A percentile compares a stretch with the other conserved stretches of the same genome.
phyloP scores from a whole-genome alignment of 2,888 invertebrate species.

The Cerceris rybyensis region DNA sequence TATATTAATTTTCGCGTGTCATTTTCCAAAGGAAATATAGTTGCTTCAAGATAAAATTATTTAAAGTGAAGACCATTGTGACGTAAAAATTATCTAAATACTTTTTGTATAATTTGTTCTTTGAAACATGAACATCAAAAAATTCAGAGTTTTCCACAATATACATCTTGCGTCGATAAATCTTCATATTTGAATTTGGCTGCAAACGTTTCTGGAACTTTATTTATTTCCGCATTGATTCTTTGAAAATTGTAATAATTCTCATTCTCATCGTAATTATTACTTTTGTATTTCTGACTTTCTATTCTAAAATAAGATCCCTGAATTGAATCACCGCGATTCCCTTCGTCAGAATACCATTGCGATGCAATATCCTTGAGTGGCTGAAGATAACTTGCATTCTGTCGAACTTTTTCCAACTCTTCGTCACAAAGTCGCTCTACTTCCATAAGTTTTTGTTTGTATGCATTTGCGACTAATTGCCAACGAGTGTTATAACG shows the following conservation, averaged over 20 bases:
- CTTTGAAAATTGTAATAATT: constrained; percentile 33
- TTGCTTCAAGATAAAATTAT: too few species aligned
- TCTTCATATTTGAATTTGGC: constrained; percentile 58
- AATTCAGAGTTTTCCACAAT: constrained; percentile 1
- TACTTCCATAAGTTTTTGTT: constrained; percentile 78
- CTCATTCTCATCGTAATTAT: neutral
- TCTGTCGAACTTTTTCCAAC: constrained; percentile 78
- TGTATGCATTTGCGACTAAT: constrained; percentile 79
- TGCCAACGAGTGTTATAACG: constrained; percentile 75
- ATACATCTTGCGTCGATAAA: constrained; percentile 14
- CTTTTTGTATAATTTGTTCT: too few species aligned
- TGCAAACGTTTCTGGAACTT: constrained; percentile 67
- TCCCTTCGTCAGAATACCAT: constrained; percentile 72
- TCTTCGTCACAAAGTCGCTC: constrained; percentile 82
- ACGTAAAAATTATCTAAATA: too few species aligned
- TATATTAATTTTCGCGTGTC: too few species aligned
- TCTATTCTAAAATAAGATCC: constrained; percentile 10
- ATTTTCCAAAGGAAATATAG: too few species aligned
- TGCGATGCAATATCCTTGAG: constrained; percentile 79
- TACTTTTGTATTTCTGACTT: constrained; percentile 8
- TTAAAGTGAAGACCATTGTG: too few species aligned
- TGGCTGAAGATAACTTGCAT: constrained; percentile 77
- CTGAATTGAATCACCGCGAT: constrained; percentile 56
- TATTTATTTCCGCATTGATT: constrained; percentile 66
- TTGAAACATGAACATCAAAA: neutral